Evolutionary conservation across 1,140 invertebrate species (phyloP).

Genomic region (Chironomus tepperi): DNA sequence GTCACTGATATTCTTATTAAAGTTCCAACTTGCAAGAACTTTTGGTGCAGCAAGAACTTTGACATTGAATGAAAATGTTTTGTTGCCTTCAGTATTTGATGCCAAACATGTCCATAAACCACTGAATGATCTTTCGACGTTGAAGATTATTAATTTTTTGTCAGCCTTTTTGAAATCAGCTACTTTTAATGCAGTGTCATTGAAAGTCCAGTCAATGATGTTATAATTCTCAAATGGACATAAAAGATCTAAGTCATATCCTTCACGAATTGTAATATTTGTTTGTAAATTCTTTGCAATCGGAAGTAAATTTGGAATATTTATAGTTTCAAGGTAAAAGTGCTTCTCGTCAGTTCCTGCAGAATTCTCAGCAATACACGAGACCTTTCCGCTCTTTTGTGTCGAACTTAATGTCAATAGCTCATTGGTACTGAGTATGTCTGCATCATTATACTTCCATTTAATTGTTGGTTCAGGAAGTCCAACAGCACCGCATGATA

Average conservation of each 20-base stretch:
- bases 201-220: neutral
- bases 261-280: neutral
- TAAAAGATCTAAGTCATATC: neutral
- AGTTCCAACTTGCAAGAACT: neutral
- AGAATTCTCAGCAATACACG: neutral
- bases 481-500: no score
- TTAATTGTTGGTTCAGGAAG: no score
- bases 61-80: neutral
- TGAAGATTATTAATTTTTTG: neutral
- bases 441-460: no score
- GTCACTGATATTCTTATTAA: neutral
- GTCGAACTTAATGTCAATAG: neutral
- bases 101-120: neutral
- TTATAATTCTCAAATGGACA: slow-evolving; percentile 12
- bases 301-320: neutral
- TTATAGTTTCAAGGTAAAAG: neutral
- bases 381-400: neutral
- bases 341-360: neutral
- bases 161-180: neutral
- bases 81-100: neutral
- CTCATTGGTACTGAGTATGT: no score
- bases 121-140: neutral
- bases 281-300: neutral
- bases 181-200: neutral
- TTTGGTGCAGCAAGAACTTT: neutral